Conservation (phyloP, 2,113 vertebrate species). For the Choloepus hoffmanni region DNA sequence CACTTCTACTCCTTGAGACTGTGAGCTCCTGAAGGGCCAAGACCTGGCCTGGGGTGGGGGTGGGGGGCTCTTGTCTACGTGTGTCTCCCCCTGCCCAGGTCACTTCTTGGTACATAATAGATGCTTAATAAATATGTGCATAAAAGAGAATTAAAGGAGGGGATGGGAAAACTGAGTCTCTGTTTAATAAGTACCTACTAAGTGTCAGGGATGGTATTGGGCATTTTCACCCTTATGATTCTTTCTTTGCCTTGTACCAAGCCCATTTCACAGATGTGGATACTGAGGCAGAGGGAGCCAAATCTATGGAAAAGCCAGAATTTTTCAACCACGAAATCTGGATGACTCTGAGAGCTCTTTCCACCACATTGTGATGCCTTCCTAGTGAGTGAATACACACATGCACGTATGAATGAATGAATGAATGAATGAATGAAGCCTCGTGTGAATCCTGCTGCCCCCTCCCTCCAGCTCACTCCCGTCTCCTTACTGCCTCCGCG, state of each 20-base stretch:
- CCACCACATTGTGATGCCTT: background rate
- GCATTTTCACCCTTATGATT: rapidly evolving
- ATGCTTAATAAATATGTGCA: background rate
- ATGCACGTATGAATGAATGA: background rate
- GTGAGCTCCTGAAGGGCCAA: background rate
- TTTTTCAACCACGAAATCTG: background rate
- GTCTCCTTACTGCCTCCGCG: background rate
- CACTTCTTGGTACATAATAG: background rate
- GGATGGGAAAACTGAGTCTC: background rate
- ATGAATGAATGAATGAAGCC: background rate
- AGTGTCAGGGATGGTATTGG: background rate
- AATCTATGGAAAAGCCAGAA: background rate
- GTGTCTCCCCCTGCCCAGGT: background rate
- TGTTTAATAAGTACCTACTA: background rate
- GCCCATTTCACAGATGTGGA: background rate
- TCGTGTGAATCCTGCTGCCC: rapidly evolving
- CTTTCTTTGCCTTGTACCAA: background rate
- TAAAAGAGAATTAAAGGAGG: background rate
- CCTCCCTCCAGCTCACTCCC: background rate
- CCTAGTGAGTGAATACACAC: background rate
- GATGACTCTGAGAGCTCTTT: background rate
- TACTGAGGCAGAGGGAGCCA: background rate
- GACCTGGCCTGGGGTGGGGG: background rate
- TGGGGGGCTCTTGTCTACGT: background rate
- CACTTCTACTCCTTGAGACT: background rate